These are phyloP conservation scores for Pelobates cultripes DNA, from an alignment of 2,797 vertebrate genomes.

Conservation along the genomic window DNA sequence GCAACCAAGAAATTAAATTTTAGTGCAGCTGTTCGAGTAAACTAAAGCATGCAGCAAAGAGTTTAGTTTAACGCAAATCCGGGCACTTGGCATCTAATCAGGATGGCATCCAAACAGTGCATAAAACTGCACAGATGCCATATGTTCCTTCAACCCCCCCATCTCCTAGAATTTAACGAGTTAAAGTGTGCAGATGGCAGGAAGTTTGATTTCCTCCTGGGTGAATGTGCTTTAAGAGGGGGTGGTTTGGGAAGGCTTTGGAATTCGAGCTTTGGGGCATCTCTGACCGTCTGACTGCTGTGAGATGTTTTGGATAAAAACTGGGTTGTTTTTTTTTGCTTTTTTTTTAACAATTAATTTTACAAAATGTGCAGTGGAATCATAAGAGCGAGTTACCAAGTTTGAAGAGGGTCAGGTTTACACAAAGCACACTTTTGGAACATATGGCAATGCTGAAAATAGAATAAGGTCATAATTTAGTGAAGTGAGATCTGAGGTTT, in stretches of 20 bases:
- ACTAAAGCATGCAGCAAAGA: neutral
- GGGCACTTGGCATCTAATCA: conserved; percentile 3
- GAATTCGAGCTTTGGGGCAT: conserved; percentile 53
- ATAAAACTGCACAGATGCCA: neutral
- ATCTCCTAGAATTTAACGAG: conserved; percentile 4
- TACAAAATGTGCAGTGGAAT: neutral
- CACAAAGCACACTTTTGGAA: neutral
- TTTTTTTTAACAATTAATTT: conserved; percentile 13
- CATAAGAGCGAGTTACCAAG: neutral
- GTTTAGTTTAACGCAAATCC: neutral
- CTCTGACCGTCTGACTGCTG: conserved; percentile 26
- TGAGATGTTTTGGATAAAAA: conserved; percentile 36
- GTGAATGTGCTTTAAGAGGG: conserved; percentile 36
- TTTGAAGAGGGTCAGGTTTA: neutral
- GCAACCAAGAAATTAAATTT: neutral
- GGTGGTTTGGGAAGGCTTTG: conserved; percentile 46
- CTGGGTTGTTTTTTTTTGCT: conserved; percentile 14
- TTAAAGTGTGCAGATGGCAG: conserved; percentile 52
- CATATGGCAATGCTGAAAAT: neutral
- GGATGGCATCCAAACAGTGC: neutral
- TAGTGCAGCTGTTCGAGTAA: neutral
- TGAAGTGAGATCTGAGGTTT: neutral
- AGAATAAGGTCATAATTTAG: neutral
- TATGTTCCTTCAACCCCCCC: conserved; percentile 12
- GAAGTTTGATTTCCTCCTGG: conserved; percentile 53